Evolutionary conservation across 2,113 vertebrate species (phyloP).

Genomic region (Phalacrocorax carbo): DNA sequence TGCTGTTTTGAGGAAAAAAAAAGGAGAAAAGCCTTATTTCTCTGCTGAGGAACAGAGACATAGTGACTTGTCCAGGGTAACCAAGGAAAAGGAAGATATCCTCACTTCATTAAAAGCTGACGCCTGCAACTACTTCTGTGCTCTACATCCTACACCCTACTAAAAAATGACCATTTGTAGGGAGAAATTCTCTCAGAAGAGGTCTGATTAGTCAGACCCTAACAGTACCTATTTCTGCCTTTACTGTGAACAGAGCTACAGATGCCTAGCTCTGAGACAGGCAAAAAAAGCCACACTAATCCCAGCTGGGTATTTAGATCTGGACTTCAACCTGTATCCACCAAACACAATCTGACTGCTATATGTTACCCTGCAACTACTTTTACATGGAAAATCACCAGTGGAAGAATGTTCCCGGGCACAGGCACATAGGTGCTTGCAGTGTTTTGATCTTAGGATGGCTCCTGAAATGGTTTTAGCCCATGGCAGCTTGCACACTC

Average conservation of each 20-base stretch:
- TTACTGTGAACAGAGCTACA: neutral
- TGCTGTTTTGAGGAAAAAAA: neutral
- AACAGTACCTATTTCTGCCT: neutral
- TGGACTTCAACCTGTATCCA: neutral
- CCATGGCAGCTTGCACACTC: neutral
- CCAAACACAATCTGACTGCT: neutral
- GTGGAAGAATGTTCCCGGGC: neutral
- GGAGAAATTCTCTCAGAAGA: neutral
- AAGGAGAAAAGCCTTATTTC: neutral
- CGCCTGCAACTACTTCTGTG: neutral
- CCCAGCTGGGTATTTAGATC: neutral
- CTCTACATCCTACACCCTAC: neutral
- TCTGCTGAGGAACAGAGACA: neutral
- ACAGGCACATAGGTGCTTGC: accelerated
- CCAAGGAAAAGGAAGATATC: neutral
- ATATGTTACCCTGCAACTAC: neutral
- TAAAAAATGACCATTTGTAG: neutral
- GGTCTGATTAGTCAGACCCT: neutral
- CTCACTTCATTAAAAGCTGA: neutral
- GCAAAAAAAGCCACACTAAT: neutral
- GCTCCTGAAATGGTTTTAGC: neutral
- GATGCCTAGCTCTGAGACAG: neutral
- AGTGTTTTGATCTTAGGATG: neutral
- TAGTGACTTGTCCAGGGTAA: neutral
- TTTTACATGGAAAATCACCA: neutral